Base-by-base conservation (phyloP, 2,113 vertebrate species). In the Prochilodus magdalenae region DNA sequence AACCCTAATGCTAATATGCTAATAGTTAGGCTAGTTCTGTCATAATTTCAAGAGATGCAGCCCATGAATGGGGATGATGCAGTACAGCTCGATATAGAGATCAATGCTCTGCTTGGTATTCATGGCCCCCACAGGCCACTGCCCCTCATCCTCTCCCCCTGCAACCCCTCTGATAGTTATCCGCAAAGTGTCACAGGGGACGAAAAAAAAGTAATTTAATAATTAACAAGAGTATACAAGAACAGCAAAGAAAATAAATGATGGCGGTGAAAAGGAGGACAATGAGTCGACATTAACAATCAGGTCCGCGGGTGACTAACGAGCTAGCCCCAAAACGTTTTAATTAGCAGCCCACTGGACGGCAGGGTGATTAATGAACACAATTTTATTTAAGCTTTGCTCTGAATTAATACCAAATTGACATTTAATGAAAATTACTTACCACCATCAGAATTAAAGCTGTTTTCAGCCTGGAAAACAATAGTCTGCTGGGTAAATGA, bases 391-490 rank as follows among this genome's bases (percentile, higher is more conserved):
- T 93, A 91, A 91, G 92, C 90, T 90, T 93, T 94, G 92, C 91
- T 93, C 90, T 89, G 92, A 94, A 94, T 94, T 94, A 94, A 94
- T 94, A 94, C 93, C 92, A 94, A 94, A 94, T 94, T 94, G 93
- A 93, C 93, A 94, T 94, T 94, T 94, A 94, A 94, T 94, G 92
- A 94, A 94, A 94, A 93, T 94, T 92, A 93, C 94, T 93, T 91
- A 92, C 92, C 86, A 87, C 92, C 91, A 90, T 92, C 90, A 91
- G 89, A 93, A 94, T 92, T 89, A 92, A 93, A 93, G 84, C 87
- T 73, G 83, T 86, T 92, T 90, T 81, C 89, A 85, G 83, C 84
- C 83, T 85, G 60, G 70, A 66, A 83, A 85, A 83, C 80, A 81
- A 77, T 75, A 63, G 74, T 66, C 74, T 70, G 73, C 3, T 24